These are phyloP conservation scores for Nannoperca obscura DNA, from an alignment of 2,797 vertebrate species.

Conservation along the genomic window DNA sequence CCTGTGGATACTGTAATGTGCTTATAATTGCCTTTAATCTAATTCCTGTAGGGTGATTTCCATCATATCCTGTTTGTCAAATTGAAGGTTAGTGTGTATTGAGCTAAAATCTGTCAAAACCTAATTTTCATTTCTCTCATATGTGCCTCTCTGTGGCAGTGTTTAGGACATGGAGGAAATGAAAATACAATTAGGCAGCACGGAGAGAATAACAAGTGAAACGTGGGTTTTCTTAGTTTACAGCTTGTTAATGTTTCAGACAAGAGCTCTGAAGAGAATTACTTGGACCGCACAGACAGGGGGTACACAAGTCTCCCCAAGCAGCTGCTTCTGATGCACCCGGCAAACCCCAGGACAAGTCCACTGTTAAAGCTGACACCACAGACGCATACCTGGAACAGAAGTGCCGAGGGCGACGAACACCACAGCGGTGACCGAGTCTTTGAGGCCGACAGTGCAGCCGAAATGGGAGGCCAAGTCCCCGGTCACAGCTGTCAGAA, in stretches of 20 bases:
- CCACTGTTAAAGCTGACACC: constrained; percentile 9
- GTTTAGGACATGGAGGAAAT: constrained; percentile 39
- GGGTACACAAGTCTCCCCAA: constrained; percentile 44
- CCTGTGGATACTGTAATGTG: constrained; percentile 1
- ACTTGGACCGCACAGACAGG: constrained; percentile 49
- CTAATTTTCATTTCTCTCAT: constrained; percentile 40
- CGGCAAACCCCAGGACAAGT: constrained; percentile 29
- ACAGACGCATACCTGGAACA: constrained; percentile 86
- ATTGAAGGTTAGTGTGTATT: constrained; percentile 4
- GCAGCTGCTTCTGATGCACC: constrained; percentile 43
- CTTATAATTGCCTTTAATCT: constrained; percentile 13
- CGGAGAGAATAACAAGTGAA: constrained; percentile 37
- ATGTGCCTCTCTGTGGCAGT: constrained; percentile 36
- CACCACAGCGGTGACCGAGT: constrained; percentile 91
- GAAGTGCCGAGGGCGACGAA: constrained; percentile 92
- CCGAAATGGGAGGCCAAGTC: constrained; percentile 91
- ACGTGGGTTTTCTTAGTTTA: constrained; percentile 56
- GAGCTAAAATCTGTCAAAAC: constrained; percentile 40
- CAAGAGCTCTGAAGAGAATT: constrained; percentile 43
- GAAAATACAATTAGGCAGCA: constrained; percentile 41
- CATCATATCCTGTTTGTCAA: constrained; percentile 3
- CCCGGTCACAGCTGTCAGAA: constrained; percentile 89
- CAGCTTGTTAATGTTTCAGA: constrained; percentile 52
- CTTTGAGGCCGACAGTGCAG: constrained; percentile 91
- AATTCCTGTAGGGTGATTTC: constrained; percentile 1